Base-by-base conservation (phyloP, 2,888 invertebrate genomes). In the Watsonalla binaria region DNA sequence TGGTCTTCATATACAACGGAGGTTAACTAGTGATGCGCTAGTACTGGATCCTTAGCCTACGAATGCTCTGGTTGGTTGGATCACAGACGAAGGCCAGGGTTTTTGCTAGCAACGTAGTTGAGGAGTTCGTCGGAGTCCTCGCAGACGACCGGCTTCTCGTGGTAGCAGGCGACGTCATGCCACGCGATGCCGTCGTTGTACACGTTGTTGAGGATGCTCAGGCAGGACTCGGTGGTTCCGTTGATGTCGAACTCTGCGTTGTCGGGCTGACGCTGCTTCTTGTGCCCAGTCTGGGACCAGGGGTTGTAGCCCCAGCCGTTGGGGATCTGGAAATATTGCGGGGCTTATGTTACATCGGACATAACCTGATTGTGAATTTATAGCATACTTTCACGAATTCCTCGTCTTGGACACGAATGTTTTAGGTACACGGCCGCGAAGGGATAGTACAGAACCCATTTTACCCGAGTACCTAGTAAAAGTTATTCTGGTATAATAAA, bases 161-260 rank as follows among this genome's bases (percentile, higher is more conserved):
- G 97, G 85, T 97, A 97, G 85, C 97, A 97, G 62, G 97, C 97
- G 53, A 97, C 97, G 84, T 97, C 97, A 87, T 97, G 97, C 97
- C 97, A 97, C 64, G 96, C 96, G 80, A 97, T 96, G 63, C 97
- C 97, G 78, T 97, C 97, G 76, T 95, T 96, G 92, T 97, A 97
- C 6, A 97, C 97, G 84, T 97, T 97, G 92, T 97, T 97, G 61
- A 97, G 92, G 60, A 97, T 93, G 54, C 96, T 95, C 73, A 97
- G 84, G 74, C 97, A 97, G 45, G 97, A 96, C 82, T 97, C 97
- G 61, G 93, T 94, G 59, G 97, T 97, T 58, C 94, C 93, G 87
- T 96, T 97, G 84, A 97, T 96, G 76, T 96, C 96, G 85, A 94
- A 97, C 83, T 97, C 97, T 0, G 97, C 96, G 81, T 97, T 97